A percentile compares a stretch with the other conserved stretches of the same genome.
phyloP scores from a whole-genome alignment of 2,113 vertebrate genomes.

The Heteronetta atricapilla region DNA sequence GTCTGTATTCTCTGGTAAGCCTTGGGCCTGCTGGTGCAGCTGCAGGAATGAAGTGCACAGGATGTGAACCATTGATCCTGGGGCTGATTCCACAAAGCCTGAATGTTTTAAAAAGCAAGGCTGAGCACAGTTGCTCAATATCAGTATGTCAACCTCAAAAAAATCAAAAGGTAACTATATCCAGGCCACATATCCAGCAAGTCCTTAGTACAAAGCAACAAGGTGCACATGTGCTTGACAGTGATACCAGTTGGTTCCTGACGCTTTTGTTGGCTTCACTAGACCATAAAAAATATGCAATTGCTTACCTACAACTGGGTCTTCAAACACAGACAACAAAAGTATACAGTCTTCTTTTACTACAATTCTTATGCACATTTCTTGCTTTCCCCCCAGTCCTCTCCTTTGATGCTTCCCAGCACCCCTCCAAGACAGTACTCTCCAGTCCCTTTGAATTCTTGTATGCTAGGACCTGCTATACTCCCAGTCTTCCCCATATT shows the following conservation, averaged over 20 bases:
- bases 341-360: not conserved
- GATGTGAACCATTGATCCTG: not conserved
- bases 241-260: not conserved
- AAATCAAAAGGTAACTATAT: not conserved
- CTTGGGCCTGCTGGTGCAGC: not conserved
- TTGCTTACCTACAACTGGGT: fast-evolving
- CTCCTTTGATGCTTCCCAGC: not conserved
- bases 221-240: fast-evolving
- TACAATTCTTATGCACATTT: not conserved
- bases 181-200: not conserved
- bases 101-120: not conserved
- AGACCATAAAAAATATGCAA: fast-evolving
- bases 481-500: not conserved
- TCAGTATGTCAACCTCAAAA: not conserved
- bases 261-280: not conserved
- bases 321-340: fast-evolving
- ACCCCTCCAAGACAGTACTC: fast-evolving
- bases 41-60: not conserved
- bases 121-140: not conserved
- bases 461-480: fast-evolving
- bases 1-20: fast-evolving
- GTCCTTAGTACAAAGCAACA: not conserved
- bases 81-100: not conserved
- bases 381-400: not conserved
- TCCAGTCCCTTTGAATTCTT: not conserved